These are phyloP conservation scores for Stenurella melanura DNA, from an alignment of 2,888 invertebrate species.

Conservation along the genomic window DNA sequence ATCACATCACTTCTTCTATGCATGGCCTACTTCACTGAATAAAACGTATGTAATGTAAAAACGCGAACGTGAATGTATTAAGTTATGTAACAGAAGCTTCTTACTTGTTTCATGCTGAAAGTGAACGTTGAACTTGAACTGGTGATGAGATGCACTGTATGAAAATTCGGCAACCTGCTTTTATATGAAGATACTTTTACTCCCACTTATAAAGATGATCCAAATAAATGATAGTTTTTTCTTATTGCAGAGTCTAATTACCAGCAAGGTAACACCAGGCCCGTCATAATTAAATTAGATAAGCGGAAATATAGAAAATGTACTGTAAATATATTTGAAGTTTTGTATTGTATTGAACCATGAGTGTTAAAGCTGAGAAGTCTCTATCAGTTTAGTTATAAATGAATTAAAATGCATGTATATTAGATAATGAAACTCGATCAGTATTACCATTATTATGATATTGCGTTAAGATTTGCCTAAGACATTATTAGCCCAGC, in stretches of 20 bases:
- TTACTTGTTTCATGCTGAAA: constrained; percentile 54
- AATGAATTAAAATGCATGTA: too few relatives aligned
- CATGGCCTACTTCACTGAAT: constrained; percentile 39
- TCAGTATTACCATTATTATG: too few relatives aligned
- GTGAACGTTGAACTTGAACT: constrained; percentile 53
- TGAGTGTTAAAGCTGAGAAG: too few relatives aligned
- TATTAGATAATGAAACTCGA: too few relatives aligned
- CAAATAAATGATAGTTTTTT: constrained; percentile 39
- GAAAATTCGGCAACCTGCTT: constrained; percentile 50
- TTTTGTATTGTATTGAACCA: too few relatives aligned
- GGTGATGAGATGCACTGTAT: constrained; percentile 47
- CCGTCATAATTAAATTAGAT: background rate
- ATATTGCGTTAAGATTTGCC: too few relatives aligned
- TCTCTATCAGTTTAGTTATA: too few relatives aligned
- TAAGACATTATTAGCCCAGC: too few relatives aligned
- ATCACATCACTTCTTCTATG: constrained; percentile 11
- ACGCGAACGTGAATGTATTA: constrained; percentile 12
- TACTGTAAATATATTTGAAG: too few relatives aligned
- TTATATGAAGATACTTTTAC: constrained; percentile 47
- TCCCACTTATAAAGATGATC: constrained; percentile 35
- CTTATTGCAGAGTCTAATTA: constrained; percentile 15
- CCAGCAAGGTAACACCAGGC: constrained; percentile 16
- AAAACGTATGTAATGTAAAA: constrained; percentile 24
- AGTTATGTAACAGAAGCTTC: constrained; percentile 30
- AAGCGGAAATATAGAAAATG: background rate